phyloP scores from a whole-genome alignment of 2,113 vertebrate genomes.

The Sphaerodactylus townsendi region DNA sequence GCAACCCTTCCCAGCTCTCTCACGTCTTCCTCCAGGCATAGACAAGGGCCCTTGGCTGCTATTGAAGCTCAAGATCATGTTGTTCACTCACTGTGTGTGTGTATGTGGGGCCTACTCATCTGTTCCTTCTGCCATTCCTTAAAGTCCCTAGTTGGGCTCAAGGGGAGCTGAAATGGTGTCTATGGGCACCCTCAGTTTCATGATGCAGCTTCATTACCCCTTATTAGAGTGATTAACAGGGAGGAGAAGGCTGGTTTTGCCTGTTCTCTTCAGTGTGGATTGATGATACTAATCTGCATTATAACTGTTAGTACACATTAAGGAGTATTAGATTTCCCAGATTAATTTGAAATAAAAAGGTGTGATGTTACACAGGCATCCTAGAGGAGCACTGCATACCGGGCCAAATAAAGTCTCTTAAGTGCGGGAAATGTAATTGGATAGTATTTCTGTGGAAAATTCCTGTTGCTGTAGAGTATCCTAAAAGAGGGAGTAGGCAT shows the following conservation, averaged over 20 bases:
- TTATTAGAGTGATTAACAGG: neutral
- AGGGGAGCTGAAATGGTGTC: neutral
- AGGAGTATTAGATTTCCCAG: neutral
- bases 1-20: too few species aligned
- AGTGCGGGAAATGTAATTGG: neutral
- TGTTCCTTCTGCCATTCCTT: neutral
- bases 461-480: neutral
- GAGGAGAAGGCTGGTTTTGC: neutral
- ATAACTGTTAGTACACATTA: neutral
- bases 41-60: neutral
- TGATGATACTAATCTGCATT: neutral
- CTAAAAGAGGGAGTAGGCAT: neutral
- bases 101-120: neutral
- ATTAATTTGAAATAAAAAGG: neutral
- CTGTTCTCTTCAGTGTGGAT: neutral
- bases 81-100: neutral
- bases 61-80: neutral
- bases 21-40: neutral
- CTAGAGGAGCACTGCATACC: neutral
- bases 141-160: neutral
- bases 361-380: neutral
- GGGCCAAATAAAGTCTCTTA: neutral
- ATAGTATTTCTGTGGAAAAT: neutral
- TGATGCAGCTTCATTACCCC: neutral
- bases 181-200: neutral